Evolutionary conservation across 37 sponge, comb jelly and placozoan species (phyloP).

Genomic region (Aplysina aerophoba): DNA sequence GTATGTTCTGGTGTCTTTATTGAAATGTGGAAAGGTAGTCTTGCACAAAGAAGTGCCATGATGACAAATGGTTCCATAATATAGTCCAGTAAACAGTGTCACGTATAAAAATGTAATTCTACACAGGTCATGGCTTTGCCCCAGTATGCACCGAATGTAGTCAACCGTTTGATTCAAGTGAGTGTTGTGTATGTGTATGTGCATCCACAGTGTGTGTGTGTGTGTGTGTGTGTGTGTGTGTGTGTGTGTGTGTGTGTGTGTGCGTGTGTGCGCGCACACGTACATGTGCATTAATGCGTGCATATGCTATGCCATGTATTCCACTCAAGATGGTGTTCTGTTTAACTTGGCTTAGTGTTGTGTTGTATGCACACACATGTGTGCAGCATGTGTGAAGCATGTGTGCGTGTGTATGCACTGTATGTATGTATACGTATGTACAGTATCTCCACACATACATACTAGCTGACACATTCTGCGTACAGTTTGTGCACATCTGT

Average conservation of each 20-base stretch:
- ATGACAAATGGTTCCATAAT: background rate
- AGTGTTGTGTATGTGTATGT: slow-evolving; percentile 38
- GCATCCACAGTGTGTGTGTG: background rate
- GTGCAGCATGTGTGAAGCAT: background rate
- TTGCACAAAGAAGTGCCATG: background rate
- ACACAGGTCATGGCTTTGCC: slow-evolving; percentile 63
- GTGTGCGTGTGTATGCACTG: slow-evolving; percentile 3
- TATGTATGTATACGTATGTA: background rate
- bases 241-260: slow-evolving; percentile 1
- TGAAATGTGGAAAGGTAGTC: slow-evolving; percentile 83
- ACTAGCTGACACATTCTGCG: background rate
- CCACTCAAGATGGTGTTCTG: too few species aligned
- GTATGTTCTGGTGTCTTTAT: slow-evolving; percentile 81
- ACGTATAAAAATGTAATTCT: background rate
- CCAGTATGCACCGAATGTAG: slow-evolving; percentile 63
- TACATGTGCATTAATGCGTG: too few species aligned
- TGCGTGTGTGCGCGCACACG: background rate
- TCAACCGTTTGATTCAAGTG: slow-evolving; percentile 59
- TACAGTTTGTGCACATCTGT: background rate
- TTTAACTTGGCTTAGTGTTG: too few species aligned
- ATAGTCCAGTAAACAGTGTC: background rate
- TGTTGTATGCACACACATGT: background rate
- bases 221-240: background rate
- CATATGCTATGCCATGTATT: too few species aligned
- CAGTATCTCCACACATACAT: background rate